A percentile compares a stretch with the other conserved stretches of the same genome.
These are phyloP conservation scores for Nebria salina DNA, from an alignment of 2,888 invertebrate genomes.

Conservation along the genomic window DNA sequence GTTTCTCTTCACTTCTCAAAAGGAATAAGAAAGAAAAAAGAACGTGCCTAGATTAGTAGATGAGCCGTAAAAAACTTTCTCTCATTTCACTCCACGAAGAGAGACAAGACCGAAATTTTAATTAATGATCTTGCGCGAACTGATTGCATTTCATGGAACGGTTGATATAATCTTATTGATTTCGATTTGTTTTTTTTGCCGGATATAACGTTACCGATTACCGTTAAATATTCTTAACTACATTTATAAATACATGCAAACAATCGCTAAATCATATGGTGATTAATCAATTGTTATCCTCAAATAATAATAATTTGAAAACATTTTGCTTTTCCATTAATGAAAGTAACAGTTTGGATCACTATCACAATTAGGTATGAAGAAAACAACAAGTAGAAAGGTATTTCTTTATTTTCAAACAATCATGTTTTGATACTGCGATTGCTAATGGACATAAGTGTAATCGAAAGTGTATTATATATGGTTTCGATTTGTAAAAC, in stretches of 20 bases:
- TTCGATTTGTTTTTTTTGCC: not conserved
- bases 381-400: no score
- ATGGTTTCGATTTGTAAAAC: slow-evolving; percentile 12
- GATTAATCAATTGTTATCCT: no score
- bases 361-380: no score
- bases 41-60: slow-evolving; percentile 35
- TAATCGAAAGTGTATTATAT: not conserved
- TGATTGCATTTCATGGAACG: slow-evolving; percentile 35
- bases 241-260: no score
- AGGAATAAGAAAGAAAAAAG: slow-evolving; percentile 8
- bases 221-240: not conserved
- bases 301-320: no score
- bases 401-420: not conserved
- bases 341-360: no score
- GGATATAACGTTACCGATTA: not conserved
- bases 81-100: slow-evolving; percentile 33
- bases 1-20: not conserved
- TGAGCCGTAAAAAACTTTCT: slow-evolving; percentile 40
- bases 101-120: slow-evolving; percentile 41
- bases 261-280: no score
- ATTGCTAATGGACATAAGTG: not conserved
- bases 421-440: not conserved
- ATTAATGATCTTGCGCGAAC: slow-evolving; percentile 31
- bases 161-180: slow-evolving; percentile 25
- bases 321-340: no score